Conservation (phyloP, 2,888 invertebrate genomes). For the Chrysolina haemoptera region DNA sequence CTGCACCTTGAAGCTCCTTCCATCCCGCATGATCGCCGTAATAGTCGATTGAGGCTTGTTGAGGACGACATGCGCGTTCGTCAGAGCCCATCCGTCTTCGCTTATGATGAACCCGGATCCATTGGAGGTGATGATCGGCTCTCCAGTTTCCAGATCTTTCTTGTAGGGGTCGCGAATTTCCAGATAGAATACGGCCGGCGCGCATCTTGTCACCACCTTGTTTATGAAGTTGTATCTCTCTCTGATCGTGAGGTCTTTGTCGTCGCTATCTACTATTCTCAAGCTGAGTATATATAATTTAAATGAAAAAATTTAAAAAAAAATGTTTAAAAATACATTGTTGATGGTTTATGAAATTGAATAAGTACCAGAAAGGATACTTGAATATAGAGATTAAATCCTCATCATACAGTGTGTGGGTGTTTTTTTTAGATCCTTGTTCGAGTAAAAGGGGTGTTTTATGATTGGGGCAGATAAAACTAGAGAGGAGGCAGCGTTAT, state of each 20-base stretch:
- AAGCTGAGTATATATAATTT: not conserved
- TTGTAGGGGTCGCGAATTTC: conserved; percentile 85
- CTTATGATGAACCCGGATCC: conserved; percentile 94
- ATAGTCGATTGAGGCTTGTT: conserved; percentile 82
- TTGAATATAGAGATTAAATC: no score
- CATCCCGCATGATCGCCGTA: conserved; percentile 71
- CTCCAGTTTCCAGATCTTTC: conserved; percentile 78
- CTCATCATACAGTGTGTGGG: no score
- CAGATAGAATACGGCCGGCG: conserved; percentile 90
- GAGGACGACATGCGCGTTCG: conserved; percentile 95
- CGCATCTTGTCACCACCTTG: conserved; percentile 84
- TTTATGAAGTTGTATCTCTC: conserved; percentile 61
- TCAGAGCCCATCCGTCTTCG: conserved; percentile 89
- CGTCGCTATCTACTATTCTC: conserved; percentile 14
- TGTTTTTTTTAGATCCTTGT: no score
- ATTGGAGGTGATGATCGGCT: conserved; percentile 80
- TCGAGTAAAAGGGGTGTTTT: no score
- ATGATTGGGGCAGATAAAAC: no score
- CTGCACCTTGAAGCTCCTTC: conserved; percentile 57
- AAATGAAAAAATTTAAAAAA: no score
- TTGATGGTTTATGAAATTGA: no score
- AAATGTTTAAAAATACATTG: no score
- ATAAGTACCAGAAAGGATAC: no score
- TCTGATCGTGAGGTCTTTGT: conserved; percentile 42
- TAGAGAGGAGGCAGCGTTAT: no score